A percentile compares a stretch with the other conserved stretches of the same genome.
Evolutionary conservation across 2,113 vertebrate species (phyloP).

Genomic region (Pipra filicauda): DNA sequence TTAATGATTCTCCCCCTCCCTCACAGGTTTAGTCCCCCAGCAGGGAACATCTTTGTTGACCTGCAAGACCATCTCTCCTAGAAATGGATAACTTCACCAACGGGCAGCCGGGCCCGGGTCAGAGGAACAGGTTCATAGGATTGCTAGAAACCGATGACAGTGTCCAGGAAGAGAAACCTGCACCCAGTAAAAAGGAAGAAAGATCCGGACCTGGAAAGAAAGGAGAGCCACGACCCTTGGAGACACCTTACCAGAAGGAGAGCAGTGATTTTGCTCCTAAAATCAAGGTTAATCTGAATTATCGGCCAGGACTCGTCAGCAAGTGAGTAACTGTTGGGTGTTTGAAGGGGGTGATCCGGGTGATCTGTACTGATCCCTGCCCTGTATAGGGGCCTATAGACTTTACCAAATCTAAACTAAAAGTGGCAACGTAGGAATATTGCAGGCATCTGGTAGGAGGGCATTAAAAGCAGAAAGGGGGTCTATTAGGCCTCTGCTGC

Average conservation of each 20-base stretch:
- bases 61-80: neutral
- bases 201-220: neutral
- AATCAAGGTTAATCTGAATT: constrained; percentile 71
- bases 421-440: neutral
- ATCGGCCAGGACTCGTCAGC: neutral
- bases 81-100: constrained; percentile 56
- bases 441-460: neutral
- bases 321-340: constrained; percentile 48
- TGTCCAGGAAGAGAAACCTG: constrained; percentile 6
- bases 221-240: constrained; percentile 55
- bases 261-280: constrained; percentile 52
- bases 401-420: neutral
- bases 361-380: neutral
- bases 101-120: neutral
- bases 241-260: constrained; percentile 67
- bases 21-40: neutral
- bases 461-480: neutral
- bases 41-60: neutral
- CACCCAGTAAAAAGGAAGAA: neutral
- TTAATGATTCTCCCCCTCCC: neutral
- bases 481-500: neutral
- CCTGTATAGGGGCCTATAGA: accelerated
- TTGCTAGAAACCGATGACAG: constrained; percentile 65
- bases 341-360: neutral
- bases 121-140: constrained; percentile 41